Base-by-base conservation (phyloP, 2,888 invertebrate genomes). In the Eristalis tenax region DNA sequence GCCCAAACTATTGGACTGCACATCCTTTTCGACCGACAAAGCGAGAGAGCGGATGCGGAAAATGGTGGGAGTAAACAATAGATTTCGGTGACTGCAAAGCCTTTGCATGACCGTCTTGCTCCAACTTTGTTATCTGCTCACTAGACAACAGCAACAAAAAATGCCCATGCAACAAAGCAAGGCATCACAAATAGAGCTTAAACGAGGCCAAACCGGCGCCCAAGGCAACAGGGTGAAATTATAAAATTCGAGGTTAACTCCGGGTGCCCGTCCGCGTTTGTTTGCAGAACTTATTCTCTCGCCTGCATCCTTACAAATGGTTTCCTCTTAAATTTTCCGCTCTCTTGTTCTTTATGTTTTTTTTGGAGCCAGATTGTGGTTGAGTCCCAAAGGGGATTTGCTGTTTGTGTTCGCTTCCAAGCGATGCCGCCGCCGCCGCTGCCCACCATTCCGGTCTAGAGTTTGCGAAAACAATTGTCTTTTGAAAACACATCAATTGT, bases 151-250 rank as follows among this genome's bases (percentile, higher is more conserved):
- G 15, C 50, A 6, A n/a, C n/a, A 43, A 43, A 43, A 43, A 43
- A 43, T 43, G 15, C 40, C 6, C 32, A 32, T 5, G 32, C 32
- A 32, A 35, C 35, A 35, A 50, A n/a, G 43, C 43, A 50, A 3
- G n/a, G 43, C n/a, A 50, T 50, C 43, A n/a, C 43, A 35, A 22
- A 18, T 15, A 59, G 50, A 22, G 13, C 13, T 28, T 43, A 61
- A 4, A 56, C 15, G 64, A 11, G 50, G 32, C 10, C 22, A 15
- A 32, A 18, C 26, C 22, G 26, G 13, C 18, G 71, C 84, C 43
- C 23, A 15, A 63, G 81, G 84, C 84, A 85, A 85, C 84, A 85
- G 84, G 81, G 43, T 38, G 50, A 40, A n/a, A 57, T 43, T 71
- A 50, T 18, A 4, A 65, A 74, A 63, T 85, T 85, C 84, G 84